Conservation (phyloP, 2,113 vertebrate species). For the Silurus glanis region DNA sequence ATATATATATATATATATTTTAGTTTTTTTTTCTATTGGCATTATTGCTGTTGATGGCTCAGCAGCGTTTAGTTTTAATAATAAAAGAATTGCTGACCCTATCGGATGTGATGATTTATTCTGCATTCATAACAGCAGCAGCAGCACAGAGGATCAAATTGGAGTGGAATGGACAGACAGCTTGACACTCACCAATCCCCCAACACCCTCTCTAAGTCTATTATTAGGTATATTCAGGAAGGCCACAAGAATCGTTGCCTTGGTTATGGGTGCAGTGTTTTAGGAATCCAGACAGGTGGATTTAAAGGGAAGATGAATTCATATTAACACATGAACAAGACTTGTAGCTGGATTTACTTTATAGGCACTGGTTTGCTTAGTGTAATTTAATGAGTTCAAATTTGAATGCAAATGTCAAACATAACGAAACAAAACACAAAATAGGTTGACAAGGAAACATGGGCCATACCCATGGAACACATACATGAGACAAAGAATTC, state of each 20-base stretch:
- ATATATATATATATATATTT: background rate
- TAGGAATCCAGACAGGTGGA: background rate
- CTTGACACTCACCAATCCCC: background rate
- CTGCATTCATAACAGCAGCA: slow-evolving; percentile 26
- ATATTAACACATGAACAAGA: background rate
- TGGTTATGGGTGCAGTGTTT: background rate
- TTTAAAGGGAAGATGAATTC: background rate
- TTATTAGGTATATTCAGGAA: background rate
- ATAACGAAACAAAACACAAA: no score
- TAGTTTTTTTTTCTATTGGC: slow-evolving; percentile 33
- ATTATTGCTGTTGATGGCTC: slow-evolving; percentile 47
- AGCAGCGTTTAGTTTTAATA: slow-evolving; percentile 55
- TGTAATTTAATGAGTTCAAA: background rate
- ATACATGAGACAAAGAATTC: no score
- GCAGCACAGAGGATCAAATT: slow-evolving; percentile 29
- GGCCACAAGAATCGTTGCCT: background rate
- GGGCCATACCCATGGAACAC: no score
- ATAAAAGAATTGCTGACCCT: slow-evolving; percentile 59
- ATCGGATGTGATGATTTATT: slow-evolving; percentile 41
- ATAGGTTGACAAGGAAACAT: no score
- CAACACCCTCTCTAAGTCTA: background rate
- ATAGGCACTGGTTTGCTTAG: background rate
- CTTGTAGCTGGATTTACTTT: background rate
- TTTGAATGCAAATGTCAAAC: no score
- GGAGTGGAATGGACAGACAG: slow-evolving; percentile 25